Conservation (phyloP, 1,140 invertebrate genomes). For the Bombus confusus region DNA sequence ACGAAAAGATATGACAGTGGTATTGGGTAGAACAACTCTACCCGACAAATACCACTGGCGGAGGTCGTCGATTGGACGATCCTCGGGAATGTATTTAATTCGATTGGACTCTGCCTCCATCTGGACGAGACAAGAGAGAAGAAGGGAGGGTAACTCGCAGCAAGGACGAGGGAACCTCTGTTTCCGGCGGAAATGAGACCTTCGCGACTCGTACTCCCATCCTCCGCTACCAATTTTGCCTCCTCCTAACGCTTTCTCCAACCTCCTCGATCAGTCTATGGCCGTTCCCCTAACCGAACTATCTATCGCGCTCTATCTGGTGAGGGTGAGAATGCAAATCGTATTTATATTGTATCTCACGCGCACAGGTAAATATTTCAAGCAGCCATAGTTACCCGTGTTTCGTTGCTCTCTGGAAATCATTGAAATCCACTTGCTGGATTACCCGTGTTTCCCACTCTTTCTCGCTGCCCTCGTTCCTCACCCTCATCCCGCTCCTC, state of each 20-base stretch:
- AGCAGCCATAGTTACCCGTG: constrained; percentile 25
- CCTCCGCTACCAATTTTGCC: constrained; percentile 38
- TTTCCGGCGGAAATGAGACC: constrained; percentile 80
- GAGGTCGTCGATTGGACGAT: constrained; percentile 61
- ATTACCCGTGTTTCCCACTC: background rate
- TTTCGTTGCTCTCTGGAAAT: constrained; percentile 27
- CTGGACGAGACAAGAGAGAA: constrained; percentile 38
- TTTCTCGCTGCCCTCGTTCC: background rate
- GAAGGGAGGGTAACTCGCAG: constrained; percentile 18
- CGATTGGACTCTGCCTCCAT: constrained; percentile 67
- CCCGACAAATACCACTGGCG: constrained; percentile 58
- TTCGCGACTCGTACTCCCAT: constrained; percentile 64
- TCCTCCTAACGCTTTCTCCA: constrained; percentile 27
- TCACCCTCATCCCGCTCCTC: background rate
- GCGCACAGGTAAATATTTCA: constrained; percentile 66
- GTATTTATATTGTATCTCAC: constrained; percentile 75
- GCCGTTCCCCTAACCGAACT: constrained; percentile 34
- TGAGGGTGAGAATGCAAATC: constrained; percentile 63
- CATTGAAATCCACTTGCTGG: constrained; percentile 15
- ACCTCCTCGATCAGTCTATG: constrained; percentile 21
- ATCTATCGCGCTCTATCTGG: constrained; percentile 42
- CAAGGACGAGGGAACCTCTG: constrained; percentile 70
- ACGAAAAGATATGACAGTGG: constrained; percentile 32
- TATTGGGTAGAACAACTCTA: constrained; percentile 33
- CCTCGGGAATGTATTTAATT: constrained; percentile 73